Conservation (phyloP, 2,888 invertebrate genomes). For the Acronicta psi region DNA sequence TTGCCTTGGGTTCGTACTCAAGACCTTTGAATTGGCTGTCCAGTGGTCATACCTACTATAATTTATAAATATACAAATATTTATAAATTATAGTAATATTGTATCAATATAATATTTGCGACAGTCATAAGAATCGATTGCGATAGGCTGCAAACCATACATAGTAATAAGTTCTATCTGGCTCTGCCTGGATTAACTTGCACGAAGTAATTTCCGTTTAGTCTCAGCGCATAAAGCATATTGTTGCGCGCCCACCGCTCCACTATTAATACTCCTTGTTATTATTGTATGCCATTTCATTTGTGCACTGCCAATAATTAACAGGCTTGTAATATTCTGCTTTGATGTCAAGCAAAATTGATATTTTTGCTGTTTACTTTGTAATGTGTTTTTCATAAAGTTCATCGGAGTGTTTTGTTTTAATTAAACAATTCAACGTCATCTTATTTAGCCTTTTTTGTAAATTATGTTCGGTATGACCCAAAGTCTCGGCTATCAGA, state of each 20-base stretch:
- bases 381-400: background rate
- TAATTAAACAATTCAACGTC: too few relatives aligned
- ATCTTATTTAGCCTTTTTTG: too few relatives aligned
- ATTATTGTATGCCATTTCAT: constrained; percentile 37
- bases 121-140: too few relatives aligned
- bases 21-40: too few relatives aligned
- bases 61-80: too few relatives aligned
- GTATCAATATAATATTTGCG: too few relatives aligned
- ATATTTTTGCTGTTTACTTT: constrained; percentile 15
- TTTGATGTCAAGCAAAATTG: constrained; percentile 12
- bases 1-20: too few relatives aligned
- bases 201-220: constrained; percentile 72
- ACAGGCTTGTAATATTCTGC: constrained; percentile 33
- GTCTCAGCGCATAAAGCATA: constrained; percentile 65
- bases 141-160: constrained; percentile 16
- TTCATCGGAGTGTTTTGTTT: too few relatives aligned
- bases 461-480: too few relatives aligned
- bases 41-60: too few relatives aligned
- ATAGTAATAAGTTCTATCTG: constrained; percentile 18
- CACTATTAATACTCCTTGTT: constrained; percentile 25
- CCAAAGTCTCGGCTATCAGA: too few relatives aligned
- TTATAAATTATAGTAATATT: too few relatives aligned
- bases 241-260: constrained; percentile 43
- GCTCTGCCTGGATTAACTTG: constrained; percentile 62
- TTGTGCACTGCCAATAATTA: constrained; percentile 39